These are phyloP conservation scores for Tympanuchus pallidicinctus DNA, from an alignment of 2,113 vertebrate species.

Conservation along the genomic window DNA sequence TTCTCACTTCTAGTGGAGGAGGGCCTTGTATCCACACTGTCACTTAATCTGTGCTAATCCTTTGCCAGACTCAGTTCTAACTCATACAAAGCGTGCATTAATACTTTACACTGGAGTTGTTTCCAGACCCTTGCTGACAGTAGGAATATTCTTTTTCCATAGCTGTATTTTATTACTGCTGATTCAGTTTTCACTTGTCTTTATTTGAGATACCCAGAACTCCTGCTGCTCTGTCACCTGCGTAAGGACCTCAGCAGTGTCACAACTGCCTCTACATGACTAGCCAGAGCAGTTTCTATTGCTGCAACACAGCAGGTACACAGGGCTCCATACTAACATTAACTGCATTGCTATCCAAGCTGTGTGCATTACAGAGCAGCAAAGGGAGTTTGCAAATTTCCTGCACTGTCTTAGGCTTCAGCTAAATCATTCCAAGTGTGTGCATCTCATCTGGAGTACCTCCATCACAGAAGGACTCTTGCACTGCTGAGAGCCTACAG, in stretches of 20 bases:
- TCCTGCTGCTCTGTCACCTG: not conserved
- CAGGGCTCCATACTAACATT: fast-evolving
- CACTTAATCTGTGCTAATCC: not conserved
- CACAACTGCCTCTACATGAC: not conserved
- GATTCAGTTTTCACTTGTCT: not conserved
- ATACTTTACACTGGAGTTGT: not conserved
- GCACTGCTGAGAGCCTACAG: not conserved
- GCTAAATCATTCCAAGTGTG: not conserved
- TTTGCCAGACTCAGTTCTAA: slow-evolving; percentile 10
- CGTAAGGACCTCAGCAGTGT: not conserved
- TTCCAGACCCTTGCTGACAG: not conserved
- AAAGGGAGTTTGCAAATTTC: not conserved
- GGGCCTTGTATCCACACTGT: not conserved
- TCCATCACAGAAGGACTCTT: not conserved
- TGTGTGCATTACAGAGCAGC: not conserved
- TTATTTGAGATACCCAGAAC: not conserved
- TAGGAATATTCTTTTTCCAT: not conserved
- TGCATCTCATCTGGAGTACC: not conserved
- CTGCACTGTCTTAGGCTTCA: not conserved
- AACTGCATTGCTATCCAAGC: not conserved
- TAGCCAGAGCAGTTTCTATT: no score
- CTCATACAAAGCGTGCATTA: not conserved
- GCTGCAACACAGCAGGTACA: not conserved
- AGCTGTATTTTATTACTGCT: not conserved
- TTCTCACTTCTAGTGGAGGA: not conserved